Percentiles rank a stretch among this genome's conserved stretches.
Conservation (phyloP, 2,113 vertebrate species). For the Penelope pileata region DNA sequence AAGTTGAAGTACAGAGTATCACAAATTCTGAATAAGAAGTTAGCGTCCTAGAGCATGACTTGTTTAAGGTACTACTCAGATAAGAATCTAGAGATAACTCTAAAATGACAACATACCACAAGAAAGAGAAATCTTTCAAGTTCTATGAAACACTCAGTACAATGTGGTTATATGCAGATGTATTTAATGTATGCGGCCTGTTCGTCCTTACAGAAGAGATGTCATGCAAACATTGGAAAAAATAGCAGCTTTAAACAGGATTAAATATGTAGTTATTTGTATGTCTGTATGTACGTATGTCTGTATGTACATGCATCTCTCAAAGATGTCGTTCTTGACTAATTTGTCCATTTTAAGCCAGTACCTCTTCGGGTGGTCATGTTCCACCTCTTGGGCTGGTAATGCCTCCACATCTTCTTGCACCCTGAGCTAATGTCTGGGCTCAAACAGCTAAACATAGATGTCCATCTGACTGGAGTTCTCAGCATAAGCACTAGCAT, state of each 20-base stretch:
- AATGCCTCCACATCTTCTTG: neutral
- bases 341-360: neutral
- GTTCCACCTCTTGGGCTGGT: neutral
- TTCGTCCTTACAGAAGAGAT: neutral
- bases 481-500: neutral
- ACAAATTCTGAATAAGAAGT: neutral
- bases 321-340: neutral
- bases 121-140: neutral
- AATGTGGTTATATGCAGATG: neutral
- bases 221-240: neutral
- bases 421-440: neutral
- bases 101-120: neutral
- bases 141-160: neutral
- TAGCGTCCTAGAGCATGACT: neutral
- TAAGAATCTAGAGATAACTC: neutral
- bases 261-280: neutral
- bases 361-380: neutral
- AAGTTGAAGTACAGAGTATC: neutral
- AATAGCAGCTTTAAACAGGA: neutral
- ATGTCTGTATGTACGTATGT: too few relatives aligned
- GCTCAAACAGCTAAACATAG: neutral
- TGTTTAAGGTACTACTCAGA: neutral
- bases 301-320: neutral
- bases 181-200: neutral
- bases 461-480: neutral